These are phyloP conservation scores for Loxodonta africana DNA, from an alignment of 2,113 vertebrate species.

Conservation along the genomic window DNA sequence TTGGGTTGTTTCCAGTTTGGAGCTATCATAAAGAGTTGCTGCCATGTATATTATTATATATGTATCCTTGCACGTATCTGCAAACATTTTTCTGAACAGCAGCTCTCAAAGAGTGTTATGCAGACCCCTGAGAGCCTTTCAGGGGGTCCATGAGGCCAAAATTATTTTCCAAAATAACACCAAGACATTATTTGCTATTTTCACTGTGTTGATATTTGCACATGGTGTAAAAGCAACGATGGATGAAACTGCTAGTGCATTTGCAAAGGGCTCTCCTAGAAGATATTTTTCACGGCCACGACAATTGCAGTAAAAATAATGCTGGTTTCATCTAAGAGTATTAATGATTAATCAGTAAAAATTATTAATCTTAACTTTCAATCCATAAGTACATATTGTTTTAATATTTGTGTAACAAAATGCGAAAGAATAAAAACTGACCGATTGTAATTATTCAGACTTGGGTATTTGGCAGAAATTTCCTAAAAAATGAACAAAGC, in stretches of 20 bases:
- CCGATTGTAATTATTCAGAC: too few species aligned
- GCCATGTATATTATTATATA: not conserved
- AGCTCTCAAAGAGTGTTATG: not conserved
- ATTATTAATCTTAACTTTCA: not conserved
- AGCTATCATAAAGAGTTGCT: too few species aligned
- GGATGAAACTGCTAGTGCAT: not conserved
- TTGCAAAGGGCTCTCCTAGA: not conserved
- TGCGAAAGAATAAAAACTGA: not conserved
- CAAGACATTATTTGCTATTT: not conserved
- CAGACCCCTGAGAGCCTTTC: not conserved
- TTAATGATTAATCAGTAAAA: not conserved
- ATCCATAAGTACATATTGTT: not conserved
- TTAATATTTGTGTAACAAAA: not conserved
- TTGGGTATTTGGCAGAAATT: too few species aligned
- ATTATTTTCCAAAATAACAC: not conserved
- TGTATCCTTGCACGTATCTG: not conserved
- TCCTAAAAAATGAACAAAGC: not conserved
- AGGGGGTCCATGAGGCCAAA: not conserved
- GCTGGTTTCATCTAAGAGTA: not conserved
- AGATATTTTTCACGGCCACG: not conserved
- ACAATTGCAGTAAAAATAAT: not conserved
- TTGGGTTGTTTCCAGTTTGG: too few species aligned
- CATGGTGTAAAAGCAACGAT: not conserved
- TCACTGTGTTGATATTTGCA: not conserved
- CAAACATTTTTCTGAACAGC: not conserved